These are phyloP conservation scores for Tyto alba DNA, from an alignment of 2,113 vertebrate genomes.

Conservation along the genomic window DNA sequence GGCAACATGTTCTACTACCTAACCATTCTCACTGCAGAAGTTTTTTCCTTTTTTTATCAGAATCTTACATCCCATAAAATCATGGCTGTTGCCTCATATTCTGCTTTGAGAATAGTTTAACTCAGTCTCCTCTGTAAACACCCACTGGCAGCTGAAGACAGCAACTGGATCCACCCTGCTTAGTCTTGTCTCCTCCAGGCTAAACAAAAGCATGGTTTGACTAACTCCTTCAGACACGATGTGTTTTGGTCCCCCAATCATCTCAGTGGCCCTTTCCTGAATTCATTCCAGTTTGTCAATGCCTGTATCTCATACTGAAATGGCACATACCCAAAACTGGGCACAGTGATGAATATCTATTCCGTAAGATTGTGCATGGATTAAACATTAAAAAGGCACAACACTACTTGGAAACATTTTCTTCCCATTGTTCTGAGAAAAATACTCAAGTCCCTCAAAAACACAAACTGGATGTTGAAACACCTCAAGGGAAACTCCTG, in stretches of 20 bases:
- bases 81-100: not conserved
- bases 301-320: not conserved
- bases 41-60: not conserved
- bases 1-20: not conserved
- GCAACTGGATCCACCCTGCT: not conserved
- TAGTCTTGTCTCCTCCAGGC: not conserved
- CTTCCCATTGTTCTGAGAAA: not conserved
- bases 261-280: not conserved
- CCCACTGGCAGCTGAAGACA: not conserved
- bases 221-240: not conserved
- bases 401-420: not conserved
- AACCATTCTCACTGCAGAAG: not conserved
- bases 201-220: not conserved
- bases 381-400: not conserved
- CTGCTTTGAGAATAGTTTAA: not conserved
- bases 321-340: not conserved
- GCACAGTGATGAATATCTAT: not conserved
- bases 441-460: not conserved
- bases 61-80: not conserved
- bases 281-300: not conserved
- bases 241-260: not conserved
- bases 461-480: not conserved
- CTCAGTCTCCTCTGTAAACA: not conserved
- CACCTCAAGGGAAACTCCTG: not conserved
- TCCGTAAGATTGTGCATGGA: not conserved